These are phyloP conservation scores for Anastrepha ludens DNA, from an alignment of 1,140 invertebrate species.

Conservation along the genomic window DNA sequence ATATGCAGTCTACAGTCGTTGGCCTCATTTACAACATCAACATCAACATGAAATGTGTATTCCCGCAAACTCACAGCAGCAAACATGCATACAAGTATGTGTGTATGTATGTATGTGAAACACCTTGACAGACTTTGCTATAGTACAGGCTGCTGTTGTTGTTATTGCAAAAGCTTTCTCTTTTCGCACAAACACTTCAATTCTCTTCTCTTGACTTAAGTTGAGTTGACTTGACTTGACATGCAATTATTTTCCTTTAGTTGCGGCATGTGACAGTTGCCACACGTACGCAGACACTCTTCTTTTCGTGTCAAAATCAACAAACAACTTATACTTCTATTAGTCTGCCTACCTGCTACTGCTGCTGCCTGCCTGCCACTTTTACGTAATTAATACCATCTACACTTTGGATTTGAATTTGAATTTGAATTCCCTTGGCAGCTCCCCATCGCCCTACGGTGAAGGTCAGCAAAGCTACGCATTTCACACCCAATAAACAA, in stretches of 20 bases:
- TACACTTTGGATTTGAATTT: slow-evolving; percentile 30
- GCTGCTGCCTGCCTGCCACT: not conserved
- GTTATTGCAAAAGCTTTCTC: not conserved
- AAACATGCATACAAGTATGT: not conserved
- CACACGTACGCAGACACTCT: not conserved
- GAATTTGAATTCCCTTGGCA: not conserved
- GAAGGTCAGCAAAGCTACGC: not conserved
- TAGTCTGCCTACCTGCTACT: not conserved
- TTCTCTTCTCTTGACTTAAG: slow-evolving; percentile 14
- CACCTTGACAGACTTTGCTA: not conserved
- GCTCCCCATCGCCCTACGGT: no score
- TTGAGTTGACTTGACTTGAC: slow-evolving; percentile 40
- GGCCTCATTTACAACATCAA: slow-evolving; percentile 36
- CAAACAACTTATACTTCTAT: slow-evolving; percentile 11
- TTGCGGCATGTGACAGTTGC: slow-evolving; percentile 25
- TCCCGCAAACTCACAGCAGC: not conserved
- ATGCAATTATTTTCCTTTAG: slow-evolving; percentile 35
- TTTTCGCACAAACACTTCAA: not conserved
- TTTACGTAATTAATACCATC: slow-evolving; percentile 42
- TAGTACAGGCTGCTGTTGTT: not conserved
- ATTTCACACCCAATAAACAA: slow-evolving; percentile 29
- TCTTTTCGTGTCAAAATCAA: slow-evolving; percentile 17
- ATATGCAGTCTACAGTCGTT: not conserved
- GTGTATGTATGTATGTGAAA: not conserved
- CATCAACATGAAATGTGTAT: not conserved